These are phyloP conservation scores for Nibea albiflora DNA, from an alignment of 2,113 vertebrate genomes.

Conservation along the genomic window DNA sequence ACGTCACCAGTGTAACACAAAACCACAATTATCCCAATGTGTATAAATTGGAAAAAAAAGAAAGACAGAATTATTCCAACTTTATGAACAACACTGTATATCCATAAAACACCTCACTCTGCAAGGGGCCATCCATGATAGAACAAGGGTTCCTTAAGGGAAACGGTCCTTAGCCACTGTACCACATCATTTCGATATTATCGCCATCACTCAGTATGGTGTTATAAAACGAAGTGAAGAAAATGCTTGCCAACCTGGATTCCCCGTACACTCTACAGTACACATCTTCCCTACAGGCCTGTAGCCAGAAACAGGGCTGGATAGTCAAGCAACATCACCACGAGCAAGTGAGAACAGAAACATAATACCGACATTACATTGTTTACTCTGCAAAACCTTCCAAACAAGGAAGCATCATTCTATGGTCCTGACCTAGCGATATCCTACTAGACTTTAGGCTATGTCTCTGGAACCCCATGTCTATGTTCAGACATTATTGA, in stretches of 20 bases:
- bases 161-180: no score
- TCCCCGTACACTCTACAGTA: background rate
- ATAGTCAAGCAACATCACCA: background rate
- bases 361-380: background rate
- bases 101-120: no score
- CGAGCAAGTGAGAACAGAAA: background rate
- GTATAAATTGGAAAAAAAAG: no score
- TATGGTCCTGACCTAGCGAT: background rate
- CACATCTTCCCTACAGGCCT: background rate
- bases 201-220: background rate
- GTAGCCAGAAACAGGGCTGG: background rate
- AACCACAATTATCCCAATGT: no score
- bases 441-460: constrained; percentile 1
- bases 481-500: background rate
- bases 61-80: no score
- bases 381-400: background rate
- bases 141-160: no score
- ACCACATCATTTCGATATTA: background rate
- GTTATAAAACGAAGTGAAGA: background rate
- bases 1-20: no score
- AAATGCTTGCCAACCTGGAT: constrained; percentile 1
- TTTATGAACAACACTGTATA: no score
- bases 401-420: background rate
- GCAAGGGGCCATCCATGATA: no score
- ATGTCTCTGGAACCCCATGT: background rate